Evolutionary conservation across 2,113 vertebrate genomes (phyloP), one percentile per base, ranked within the genome.

Genomic region (Myotis davidii): DNA sequence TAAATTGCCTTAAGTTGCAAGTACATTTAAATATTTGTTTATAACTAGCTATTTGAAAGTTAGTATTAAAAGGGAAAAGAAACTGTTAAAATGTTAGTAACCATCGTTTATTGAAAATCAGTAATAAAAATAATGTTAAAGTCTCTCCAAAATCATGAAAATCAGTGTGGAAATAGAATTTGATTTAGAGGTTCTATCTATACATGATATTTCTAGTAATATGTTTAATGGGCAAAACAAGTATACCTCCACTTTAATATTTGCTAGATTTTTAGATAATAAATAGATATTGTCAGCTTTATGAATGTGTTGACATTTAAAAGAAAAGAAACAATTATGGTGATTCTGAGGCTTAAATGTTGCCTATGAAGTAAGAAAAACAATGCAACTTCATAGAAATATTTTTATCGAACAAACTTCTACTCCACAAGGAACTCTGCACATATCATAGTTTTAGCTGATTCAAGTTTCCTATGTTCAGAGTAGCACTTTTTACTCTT

Each of bases 361-460:
- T 89, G 85, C 54, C 72, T 74, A 27, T 87, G 17, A 94, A 92
- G n/a, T 54, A 52, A 0, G 27, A 21, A 93, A 64, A 52, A 9
- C 27, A 85, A 42, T 3, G 27, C 67, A 79, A 70, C 85, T 88
- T 94, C 65, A 2, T 3, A 52, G 85, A 91, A 86, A 76, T 16
- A 93, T 34, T 78, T 78, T 93, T 77, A 88, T 91, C 77, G 54
- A 96, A 81, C 45, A 93, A 86, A 86, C 25, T 88, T 96, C 65
- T 93, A 76, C 12, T 92, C 42, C 64, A 65, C 8, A 69, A 96
- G 82, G 69, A 91, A 92, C 2, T 85, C 45, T 92, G 81, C 32
- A 65, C 65, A 93, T 45, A 56, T 67, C 52, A 42, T 0, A 0
- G 12, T 95, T 96, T 96, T 88, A 64, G 16, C 94, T 74, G 72